Evolutionary conservation across 2,888 invertebrate species (phyloP).

Genomic region (Mayetiola destructor): DNA sequence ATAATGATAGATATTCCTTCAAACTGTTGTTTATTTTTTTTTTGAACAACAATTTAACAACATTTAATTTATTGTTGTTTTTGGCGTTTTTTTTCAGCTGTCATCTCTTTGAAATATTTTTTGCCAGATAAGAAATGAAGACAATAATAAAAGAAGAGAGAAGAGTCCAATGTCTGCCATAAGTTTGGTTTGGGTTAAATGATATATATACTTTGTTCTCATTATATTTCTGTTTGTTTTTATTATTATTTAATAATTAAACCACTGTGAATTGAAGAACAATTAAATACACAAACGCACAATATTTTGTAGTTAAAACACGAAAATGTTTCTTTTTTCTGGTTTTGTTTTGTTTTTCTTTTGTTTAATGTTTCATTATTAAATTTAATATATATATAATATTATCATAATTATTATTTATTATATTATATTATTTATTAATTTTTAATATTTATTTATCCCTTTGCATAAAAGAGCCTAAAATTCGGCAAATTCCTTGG

Average conservation of each 20-base stretch:
- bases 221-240: background rate
- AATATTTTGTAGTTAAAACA: constrained; percentile 4
- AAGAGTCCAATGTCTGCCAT: background rate
- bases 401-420: background rate
- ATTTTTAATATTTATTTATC: background rate
- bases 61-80: background rate
- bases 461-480: constrained; percentile 34
- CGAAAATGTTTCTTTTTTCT: background rate
- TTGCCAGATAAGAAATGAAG: too few species aligned
- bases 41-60: background rate
- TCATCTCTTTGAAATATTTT: too few species aligned
- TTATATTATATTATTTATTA: background rate
- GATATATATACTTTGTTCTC: background rate
- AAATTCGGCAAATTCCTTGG: constrained; percentile 99
- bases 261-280: too few species aligned
- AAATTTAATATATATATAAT: constrained; percentile 1
- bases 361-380: background rate
- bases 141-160: background rate
- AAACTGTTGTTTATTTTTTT: background rate
- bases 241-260: constrained; percentile 1
- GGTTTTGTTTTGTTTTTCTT: background rate
- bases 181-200: background rate
- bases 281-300: constrained; percentile 11
- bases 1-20: too few species aligned
- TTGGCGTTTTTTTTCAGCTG: background rate